Base-by-base conservation (phyloP, 2,113 vertebrate species). In the Sterrhoptilus dennistouni region DNA sequence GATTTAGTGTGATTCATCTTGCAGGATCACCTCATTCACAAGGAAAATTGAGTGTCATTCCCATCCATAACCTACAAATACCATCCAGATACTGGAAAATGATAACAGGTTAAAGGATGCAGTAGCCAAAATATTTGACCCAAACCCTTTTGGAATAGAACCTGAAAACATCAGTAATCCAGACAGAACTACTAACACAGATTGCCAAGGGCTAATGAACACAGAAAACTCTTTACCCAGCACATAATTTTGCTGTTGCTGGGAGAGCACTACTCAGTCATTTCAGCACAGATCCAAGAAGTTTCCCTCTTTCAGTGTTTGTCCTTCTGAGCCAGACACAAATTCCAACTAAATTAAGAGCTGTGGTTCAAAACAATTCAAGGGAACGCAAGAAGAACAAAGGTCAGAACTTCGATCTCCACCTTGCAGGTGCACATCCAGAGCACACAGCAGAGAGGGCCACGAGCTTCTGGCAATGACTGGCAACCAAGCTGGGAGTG, bases 111-210 rank as follows among this genome's bases (percentile, higher is more conserved):
- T 95, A 95, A 97, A 97, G 96, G 95, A 97, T 94, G 91, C 95
- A 95, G 85, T 29, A 97, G 96, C 96, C 97, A 97, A 98, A 97
- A 96, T 95, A 95, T 93, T 97, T 91, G 75, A 98, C 95, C 89
- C 12, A 40, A 96, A 97, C 95, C 70, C 95, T 95, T 97, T 97
- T 97, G 95, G 95, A 98, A 97, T 4, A 94, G 84, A 97, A 97
- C 53, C 59, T 20, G 61, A 97, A 97, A 96, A 96, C 90, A 97
- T 44, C 27, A 76, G 86, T 85, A 94, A 87, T 83, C 89, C 94
- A 94, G 97, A 94, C 97, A 98, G 96, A 97, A 96, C 84, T 89
- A 92, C 90, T 96, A 96, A 96, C 80, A 90, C 27, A 21, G 75
- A 97, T 85, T 97, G 97, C 97, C 97, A 97, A 60, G 68, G 97